phyloP scores from a whole-genome alignment of 2,888 invertebrate species.

The Ennomos fuscantarius region DNA sequence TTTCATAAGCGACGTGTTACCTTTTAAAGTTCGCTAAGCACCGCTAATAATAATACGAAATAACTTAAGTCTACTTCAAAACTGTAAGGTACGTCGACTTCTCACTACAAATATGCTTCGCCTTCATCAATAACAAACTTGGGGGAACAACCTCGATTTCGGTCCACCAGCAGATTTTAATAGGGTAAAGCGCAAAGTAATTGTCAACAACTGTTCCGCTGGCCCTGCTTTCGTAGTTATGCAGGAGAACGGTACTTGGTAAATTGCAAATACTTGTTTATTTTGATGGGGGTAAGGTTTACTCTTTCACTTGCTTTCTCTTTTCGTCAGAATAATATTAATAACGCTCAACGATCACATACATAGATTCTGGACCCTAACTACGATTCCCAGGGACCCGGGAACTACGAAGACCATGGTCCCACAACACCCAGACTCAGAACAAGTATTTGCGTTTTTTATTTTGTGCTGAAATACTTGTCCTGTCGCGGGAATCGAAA shows the following conservation, averaged over 20 bases:
- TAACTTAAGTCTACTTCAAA: not conserved
- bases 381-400: too few relatives aligned
- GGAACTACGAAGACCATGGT: too few relatives aligned
- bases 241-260: conserved; percentile 17
- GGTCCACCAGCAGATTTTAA: conserved; percentile 32
- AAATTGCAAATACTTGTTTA: conserved; percentile 33
- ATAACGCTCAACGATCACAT: too few relatives aligned
- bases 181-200: conserved; percentile 34
- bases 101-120: conserved; percentile 20
- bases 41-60: too few relatives aligned
- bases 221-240: conserved; percentile 20
- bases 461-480: too few relatives aligned
- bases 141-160: conserved; percentile 13
- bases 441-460: too few relatives aligned
- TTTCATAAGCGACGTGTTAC: too few relatives aligned
- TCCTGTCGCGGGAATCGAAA: too few relatives aligned
- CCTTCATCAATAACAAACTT: conserved; percentile 38
- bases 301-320: not conserved
- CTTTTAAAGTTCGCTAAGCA: too few relatives aligned
- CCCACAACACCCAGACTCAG: too few relatives aligned
- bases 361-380: too few relatives aligned
- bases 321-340: too few relatives aligned
- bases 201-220: conserved; percentile 38
- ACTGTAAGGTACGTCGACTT: conserved; percentile 28
- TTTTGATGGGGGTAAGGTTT: conserved; percentile 8